Evolutionary conservation across 2,888 invertebrate species (phyloP), one percentile per base, ranked within the genome.

Genomic region (Zhuqinia jingwanae): DNA sequence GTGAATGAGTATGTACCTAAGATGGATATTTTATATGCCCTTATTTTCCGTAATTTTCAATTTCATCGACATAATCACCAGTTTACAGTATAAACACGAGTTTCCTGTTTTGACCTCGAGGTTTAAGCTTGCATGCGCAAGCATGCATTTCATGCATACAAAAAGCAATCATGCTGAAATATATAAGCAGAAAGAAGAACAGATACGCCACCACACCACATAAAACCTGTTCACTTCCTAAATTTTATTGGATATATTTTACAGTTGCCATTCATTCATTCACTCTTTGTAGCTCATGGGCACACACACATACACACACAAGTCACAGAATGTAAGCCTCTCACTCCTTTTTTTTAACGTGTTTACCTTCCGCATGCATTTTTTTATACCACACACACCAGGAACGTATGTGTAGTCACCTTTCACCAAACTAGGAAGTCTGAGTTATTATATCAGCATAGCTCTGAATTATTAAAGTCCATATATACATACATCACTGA

Each of bases 401-500:
- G 17, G 13, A 22, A 30, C 36, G 22, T 22, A 13, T 45, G 36
- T 63, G n/a, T n/a, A n/a, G n/a, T n/a, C 13, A 36, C 70, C 53
- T 80, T 80, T 80, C 53, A 36, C 70, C 53, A 70, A 70, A 80
- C 63, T 30, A 50, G 79, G 79, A 80, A 63, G 50, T 20, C 47
- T 77, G 83, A 85, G 70, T 78, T 78, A 85, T 85, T 78, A 78
- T 60, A 85, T 85, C 78, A 78, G 78, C 85, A 85, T 56, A 36
- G 68, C 22, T 13, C 76, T 79, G 85, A 85, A 85, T 85, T 85
- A 85, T 85, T 85, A 80, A 79, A 85, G 36, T 36, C n/a, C n/a
- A n/a, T n/a, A n/a, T n/a, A n/a, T n/a, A n/a, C n/a, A n/a, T n/a
- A 65, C 50, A 75, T 36, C 3, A 47, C 73, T 85, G 53, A 60